Percentiles rank a stretch among this genome's conserved stretches.
These are phyloP conservation scores for Agriotes lineatus DNA, from an alignment of 2,888 invertebrate genomes.

Conservation along the genomic window DNA sequence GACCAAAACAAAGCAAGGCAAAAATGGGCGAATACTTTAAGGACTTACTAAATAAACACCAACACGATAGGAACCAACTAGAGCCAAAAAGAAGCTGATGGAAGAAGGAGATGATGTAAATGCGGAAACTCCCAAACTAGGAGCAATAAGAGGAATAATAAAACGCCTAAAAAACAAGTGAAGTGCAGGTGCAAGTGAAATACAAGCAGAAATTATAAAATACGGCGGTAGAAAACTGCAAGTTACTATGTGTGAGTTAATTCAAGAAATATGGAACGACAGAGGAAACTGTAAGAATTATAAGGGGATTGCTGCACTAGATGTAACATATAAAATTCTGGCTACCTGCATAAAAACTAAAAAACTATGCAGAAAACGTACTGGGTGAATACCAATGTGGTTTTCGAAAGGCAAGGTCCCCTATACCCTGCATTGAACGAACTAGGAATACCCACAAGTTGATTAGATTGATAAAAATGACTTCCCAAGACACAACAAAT, in stretches of 20 bases:
- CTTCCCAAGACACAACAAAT: too few relatives aligned
- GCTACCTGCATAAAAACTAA: too few relatives aligned
- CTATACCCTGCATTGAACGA: too few relatives aligned
- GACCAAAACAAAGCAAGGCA: not conserved
- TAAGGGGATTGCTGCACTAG: too few relatives aligned
- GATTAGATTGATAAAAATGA: too few relatives aligned
- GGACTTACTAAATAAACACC: not conserved
- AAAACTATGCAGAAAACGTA: too few relatives aligned
- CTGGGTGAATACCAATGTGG: too few relatives aligned
- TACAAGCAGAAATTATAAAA: not conserved
- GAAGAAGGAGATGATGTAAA: not conserved
- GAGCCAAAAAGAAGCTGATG: too few relatives aligned
- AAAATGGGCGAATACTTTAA: not conserved
- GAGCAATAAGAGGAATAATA: not conserved
- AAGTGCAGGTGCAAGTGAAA: not conserved
- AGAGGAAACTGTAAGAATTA: not conserved
- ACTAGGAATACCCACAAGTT: too few relatives aligned
- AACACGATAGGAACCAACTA: not conserved
- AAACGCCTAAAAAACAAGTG: not conserved
- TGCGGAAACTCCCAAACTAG: not conserved
- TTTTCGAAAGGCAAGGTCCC: too few relatives aligned
- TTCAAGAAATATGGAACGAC: not conserved
- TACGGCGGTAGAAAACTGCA: not conserved
- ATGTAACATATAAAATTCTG: too few relatives aligned
- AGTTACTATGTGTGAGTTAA: not conserved